Evolutionary conservation across 37 sponge, comb jelly and placozoan species (phyloP), one percentile per base, ranked within the genome.

Genomic region (Amphimedon queenslandica): DNA sequence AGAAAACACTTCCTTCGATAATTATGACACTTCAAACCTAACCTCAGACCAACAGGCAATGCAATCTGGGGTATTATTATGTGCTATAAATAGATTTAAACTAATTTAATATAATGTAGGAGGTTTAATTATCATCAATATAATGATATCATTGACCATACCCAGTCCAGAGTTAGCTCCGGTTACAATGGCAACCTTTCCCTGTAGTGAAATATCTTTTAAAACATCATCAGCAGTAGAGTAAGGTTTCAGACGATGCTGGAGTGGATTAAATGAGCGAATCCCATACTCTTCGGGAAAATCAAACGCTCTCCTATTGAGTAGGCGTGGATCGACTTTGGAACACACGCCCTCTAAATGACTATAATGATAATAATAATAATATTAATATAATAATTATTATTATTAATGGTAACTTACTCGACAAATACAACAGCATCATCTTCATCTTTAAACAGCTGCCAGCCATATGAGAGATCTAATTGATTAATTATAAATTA

Each of bases 391-490:
- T 25, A 60, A 47, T 18, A 18, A 13, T 47, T 47, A 18, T 47
- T 47, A 47, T 47, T 18, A 47, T 13, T 47, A 47, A 8, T 18
- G 13, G 29, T n/a, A 4, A 82, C 92, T 74, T 77, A 93, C 90
- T 93, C 90, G 23, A 93, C 87, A 82, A 67, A 93, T 25, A 81
- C 55, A 23, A 75, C 57, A 0, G 13, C 57, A 30, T 61, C 70
- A 21, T 89, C 76, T 6, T 80, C 64, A 37, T 89, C 81, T 40
- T 79, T 68, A 68, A 73, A 86, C 56, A 82, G 73, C 57, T 86
- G 87, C 94, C 94, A 93, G 0, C 94, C 94, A 74, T 89, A 89
- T n/a, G 94, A 84, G 0, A 93, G 57, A 60, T 86, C 92, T 90
- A 37, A 23, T 40, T 3, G 13, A 37, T 6, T 1, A n/a, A n/a